Evolutionary conservation across 2,113 vertebrate species (phyloP), one percentile per base, ranked within the genome.

Genomic region (Arenaria interpres): DNA sequence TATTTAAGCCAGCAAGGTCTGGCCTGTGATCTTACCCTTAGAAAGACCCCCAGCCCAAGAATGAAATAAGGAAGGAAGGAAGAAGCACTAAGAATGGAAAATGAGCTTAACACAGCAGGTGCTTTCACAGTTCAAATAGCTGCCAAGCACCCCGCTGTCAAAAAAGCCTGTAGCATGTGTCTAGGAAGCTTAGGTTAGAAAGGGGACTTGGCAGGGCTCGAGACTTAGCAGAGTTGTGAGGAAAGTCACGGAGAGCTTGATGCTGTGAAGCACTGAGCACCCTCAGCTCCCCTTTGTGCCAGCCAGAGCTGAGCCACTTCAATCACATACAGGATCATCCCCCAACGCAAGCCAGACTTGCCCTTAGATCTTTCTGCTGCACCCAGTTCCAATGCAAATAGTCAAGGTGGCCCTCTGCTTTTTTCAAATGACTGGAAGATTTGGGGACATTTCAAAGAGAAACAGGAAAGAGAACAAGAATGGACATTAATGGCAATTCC

Each of bases 101-200:
- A 96, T 91, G 89, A 97, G 94, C 81, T 94, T 94, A 93, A 74
- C 75, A 2, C 96, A 97, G 97, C 93, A 93, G 91, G 93, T 95
- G 91, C 14, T 91, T 91, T 84, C 82, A 20, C 54, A 91, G 94
- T 95, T 97, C 95, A 97, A 96, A 93, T 84, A 95, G 82, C 93
- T 96, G 89, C 95, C 94, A 60, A 75, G 95, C 90, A 66, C 91
- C 93, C 95, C 6, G 54, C 95, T 90, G 95, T 83, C 85, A 88
- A 85, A 95, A 96, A 91, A 93, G 86, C 92, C 95, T 92, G 53
- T 85, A 86, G 94, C 86, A 75, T 87, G 86, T 81, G 86, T 53
- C 83, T 88, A 14, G 80, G 89, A 95, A 93, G 48, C 25, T 72
- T 48, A 37, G 86, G 88, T 59, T 85, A 72, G 90, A 96, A 62